A percentile compares a stretch with the other conserved stretches of the same genome.
phyloP scores from a whole-genome alignment of 2,797 vertebrate genomes.

The Spinus olivaceus region DNA sequence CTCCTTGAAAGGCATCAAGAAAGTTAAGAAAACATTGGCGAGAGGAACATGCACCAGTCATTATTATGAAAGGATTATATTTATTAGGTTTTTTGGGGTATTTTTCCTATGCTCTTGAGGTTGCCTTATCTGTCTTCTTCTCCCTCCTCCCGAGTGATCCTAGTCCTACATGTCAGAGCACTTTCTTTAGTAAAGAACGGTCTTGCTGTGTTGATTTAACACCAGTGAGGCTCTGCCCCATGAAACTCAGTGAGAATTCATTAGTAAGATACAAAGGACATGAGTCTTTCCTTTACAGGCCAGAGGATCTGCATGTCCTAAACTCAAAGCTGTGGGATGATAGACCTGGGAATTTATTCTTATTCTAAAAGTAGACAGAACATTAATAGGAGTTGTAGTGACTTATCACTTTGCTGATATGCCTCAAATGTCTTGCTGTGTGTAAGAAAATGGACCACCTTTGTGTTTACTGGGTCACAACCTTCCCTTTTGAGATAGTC shows the following conservation, averaged over 20 bases:
- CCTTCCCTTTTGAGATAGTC: not conserved
- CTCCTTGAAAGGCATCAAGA: not conserved
- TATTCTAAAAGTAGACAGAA: not conserved
- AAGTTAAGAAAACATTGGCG: not conserved
- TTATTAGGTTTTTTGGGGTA: not conserved
- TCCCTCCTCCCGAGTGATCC: not conserved
- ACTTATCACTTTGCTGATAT: not conserved
- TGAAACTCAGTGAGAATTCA: conserved; percentile 9
- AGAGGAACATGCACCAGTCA: not conserved
- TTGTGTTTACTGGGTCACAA: not conserved
- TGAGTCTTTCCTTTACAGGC: not conserved
- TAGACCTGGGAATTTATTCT: not conserved
- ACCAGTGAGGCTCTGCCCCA: not conserved
- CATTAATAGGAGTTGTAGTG: not conserved
- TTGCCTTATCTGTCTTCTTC: not conserved
- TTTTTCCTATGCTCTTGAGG: not conserved
- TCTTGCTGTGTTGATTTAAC: not conserved
- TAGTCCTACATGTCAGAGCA: not conserved
- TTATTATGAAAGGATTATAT: not conserved
- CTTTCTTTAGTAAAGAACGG: not conserved
- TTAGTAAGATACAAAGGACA: not conserved
- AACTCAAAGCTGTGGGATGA: not conserved
- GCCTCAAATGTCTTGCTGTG: not conserved
- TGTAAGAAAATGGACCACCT: not conserved
- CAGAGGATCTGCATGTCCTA: not conserved